Base-by-base conservation (phyloP, 2,113 vertebrate species). In the Lophura nycthemera region DNA sequence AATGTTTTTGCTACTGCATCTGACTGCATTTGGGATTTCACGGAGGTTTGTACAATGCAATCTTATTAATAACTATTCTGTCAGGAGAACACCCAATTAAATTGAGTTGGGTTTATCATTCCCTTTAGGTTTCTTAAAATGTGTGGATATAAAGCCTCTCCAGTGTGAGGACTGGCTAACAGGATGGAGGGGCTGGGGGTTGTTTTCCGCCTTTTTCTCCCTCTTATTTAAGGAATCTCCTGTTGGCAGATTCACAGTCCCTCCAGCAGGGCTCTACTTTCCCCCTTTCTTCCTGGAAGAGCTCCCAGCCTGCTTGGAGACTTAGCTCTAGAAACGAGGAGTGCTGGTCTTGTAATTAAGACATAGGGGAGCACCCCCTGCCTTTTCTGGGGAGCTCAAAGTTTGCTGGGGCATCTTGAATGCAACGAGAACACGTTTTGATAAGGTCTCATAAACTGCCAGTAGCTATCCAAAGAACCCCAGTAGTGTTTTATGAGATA, bases 21-120 rank as follows among this genome's bases (percentile, higher is more conserved):
- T 81, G 72, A 88, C 81, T 83, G 95, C 95, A 4, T 89, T 96
- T 94, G 97, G 97, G 97, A 97, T 98, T 97, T 97, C 96, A 61
- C 0, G 1, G 71, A 86, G 96, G 94, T 93, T 98, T 97, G 96
- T 97, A 94, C 97, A 90, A 93, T 94, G 69, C 97, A 92, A 90
- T 94, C 97, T 96, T 98, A 97, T 97, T 98, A 98, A 98, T 98
- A 98, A 97, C 95, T 86, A 47, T 89, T 96, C 94, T 98, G 97
- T 98, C 98, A 98, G 94, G 97, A 98, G 97, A 98, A 93, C 93
- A 97, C 94, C 98, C 98, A 98, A 97, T 98, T 98, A 98, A 98
- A 98, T 93, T 96, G 97, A 97, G 96, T 95, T 97, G 91, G 91
- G 97, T 94, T 98, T 98, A 97, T 97, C 89, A 95, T 94, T 98